These are phyloP conservation scores for Strigamia crassipes DNA, from an alignment of 2,888 invertebrate genomes.

Conservation along the genomic window DNA sequence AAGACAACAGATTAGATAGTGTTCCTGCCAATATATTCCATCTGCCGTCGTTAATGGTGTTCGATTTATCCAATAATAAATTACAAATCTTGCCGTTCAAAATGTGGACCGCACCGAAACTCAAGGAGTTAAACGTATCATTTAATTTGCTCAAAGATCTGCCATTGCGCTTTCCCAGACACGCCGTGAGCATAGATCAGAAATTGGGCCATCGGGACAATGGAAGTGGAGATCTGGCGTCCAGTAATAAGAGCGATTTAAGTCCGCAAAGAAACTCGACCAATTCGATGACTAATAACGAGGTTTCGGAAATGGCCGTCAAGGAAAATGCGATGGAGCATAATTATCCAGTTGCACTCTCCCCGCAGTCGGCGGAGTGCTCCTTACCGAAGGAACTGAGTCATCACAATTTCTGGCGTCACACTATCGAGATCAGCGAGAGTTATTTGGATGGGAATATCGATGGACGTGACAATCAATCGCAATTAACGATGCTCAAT, in stretches of 20 bases:
- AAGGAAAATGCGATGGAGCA: constrained; percentile 24
- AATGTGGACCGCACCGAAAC: constrained; percentile 83
- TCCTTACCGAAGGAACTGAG: constrained; percentile 60
- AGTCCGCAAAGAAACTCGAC: constrained; percentile 51
- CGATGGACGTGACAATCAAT: constrained; percentile 60
- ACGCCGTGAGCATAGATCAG: neutral
- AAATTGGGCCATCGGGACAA: constrained; percentile 51
- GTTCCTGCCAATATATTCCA: constrained; percentile 82
- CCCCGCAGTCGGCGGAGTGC: neutral
- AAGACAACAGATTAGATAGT: constrained; percentile 83
- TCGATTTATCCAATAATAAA: constrained; percentile 95
- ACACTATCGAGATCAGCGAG: constrained; percentile 51
- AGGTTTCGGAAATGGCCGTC: neutral
- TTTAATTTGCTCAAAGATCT: constrained; percentile 84
- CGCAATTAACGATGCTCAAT: constrained; percentile 76
- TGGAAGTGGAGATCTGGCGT: constrained; percentile 48
- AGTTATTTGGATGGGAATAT: constrained; percentile 52
- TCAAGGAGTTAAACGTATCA: constrained; percentile 85
- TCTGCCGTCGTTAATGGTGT: constrained; percentile 74
- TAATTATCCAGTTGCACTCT: neutral
- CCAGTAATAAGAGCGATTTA: constrained; percentile 27
- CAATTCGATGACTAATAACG: constrained; percentile 36
- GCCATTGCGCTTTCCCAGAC: constrained; percentile 55
- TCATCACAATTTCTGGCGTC: constrained; percentile 72
- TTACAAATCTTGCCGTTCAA: constrained; percentile 78